Conservation (phyloP, 1,140 invertebrate species). For the Drosophila funebris region DNA sequence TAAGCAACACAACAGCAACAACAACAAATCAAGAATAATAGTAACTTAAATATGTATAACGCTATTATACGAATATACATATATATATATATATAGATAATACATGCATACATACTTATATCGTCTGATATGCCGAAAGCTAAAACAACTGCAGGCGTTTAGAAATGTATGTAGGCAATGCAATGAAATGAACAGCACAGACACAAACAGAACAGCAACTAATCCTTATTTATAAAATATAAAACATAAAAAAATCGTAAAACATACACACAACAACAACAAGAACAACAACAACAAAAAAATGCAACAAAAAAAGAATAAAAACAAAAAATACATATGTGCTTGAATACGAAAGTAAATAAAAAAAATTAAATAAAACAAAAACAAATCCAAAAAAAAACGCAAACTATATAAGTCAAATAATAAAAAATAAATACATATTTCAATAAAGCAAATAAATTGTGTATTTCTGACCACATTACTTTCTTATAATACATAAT, state of each 20-base stretch:
- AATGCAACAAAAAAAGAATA: conserved; percentile 56
- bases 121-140: conserved; percentile 23
- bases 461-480: conserved; percentile 6
- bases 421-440: conserved; percentile 81
- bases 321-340: conserved; percentile 73
- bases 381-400: conserved; percentile 50
- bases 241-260: conserved; percentile 72
- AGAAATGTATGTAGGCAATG: conserved; percentile 66
- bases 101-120: conserved; percentile 36
- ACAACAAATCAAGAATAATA: conserved; percentile 68
- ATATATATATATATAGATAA: no score
- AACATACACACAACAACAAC: conserved; percentile 61
- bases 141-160: conserved; percentile 49
- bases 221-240: conserved; percentile 60
- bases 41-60: conserved; percentile 75
- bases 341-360: conserved; percentile 76
- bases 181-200: conserved; percentile 74
- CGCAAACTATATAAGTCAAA: conserved; percentile 82
- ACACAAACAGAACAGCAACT: conserved; percentile 41
- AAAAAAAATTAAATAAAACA: conserved; percentile 23
- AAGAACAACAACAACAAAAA: conserved; percentile 55
- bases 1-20: conserved; percentile 69
- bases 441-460: conserved; percentile 74
- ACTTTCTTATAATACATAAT: no score
- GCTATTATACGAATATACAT: conserved; percentile 43